These are phyloP conservation scores for Oryctes rhinoceros DNA, from an alignment of 1,140 invertebrate genomes.

Conservation along the genomic window DNA sequence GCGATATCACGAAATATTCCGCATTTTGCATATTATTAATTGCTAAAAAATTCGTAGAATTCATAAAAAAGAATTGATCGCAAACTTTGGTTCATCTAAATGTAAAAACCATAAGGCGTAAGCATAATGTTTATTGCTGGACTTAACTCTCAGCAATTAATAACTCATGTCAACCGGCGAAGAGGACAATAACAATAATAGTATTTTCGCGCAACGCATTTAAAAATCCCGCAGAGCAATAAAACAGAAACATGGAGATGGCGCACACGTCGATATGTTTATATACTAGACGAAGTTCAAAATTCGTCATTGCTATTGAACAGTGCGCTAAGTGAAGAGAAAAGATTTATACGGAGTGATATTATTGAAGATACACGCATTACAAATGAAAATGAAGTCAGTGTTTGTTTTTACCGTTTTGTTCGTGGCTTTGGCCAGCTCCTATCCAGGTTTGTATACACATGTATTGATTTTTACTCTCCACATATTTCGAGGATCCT, in stretches of 20 bases:
- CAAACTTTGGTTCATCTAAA: too few relatives aligned
- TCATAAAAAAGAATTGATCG: too few relatives aligned
- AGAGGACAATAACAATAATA: background rate
- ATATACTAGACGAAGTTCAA: constrained; percentile 25
- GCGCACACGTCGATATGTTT: background rate
- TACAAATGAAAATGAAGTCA: background rate
- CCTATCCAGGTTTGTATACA: constrained; percentile 15
- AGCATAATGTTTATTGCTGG: too few relatives aligned
- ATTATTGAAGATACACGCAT: background rate
- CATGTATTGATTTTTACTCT: constrained; percentile 2
- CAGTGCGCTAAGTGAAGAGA: background rate
- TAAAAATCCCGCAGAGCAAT: constrained; percentile 20
- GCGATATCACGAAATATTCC: too few relatives aligned
- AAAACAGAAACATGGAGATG: constrained; percentile 13
- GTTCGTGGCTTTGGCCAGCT: background rate
- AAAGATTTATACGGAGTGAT: background rate
- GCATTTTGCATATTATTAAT: too few relatives aligned
- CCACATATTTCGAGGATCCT: background rate
- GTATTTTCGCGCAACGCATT: background rate
- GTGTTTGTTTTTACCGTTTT: constrained; percentile 25
- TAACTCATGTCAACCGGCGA: too few relatives aligned
- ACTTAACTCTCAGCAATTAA: too few relatives aligned
- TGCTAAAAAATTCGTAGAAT: too few relatives aligned
- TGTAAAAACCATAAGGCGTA: too few relatives aligned
- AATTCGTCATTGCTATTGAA: constrained; percentile 29